A percentile compares a stretch with the other conserved stretches of the same genome.
Conservation (phyloP, 1,140 invertebrate genomes). For the Charaxes varanes region DNA sequence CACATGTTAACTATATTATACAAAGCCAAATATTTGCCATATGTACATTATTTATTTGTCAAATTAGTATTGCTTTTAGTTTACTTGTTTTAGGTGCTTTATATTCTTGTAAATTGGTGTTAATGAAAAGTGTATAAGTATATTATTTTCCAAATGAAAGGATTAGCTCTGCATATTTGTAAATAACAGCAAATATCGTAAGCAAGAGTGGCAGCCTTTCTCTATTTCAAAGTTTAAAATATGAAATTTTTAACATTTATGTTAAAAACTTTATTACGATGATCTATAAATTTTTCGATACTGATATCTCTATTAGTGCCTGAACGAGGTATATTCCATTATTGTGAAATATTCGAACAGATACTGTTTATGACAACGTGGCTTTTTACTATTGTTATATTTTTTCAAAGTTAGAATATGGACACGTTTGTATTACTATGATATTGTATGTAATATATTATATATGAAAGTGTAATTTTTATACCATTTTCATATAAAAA, state of each 20-base stretch:
- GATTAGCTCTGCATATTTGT: conserved; percentile 68
- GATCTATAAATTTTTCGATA: conserved; percentile 27
- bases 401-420: conserved; percentile 67
- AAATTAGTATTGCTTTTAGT: conserved; percentile 35
- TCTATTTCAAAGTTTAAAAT: conserved; percentile 42
- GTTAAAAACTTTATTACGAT: conserved; percentile 43
- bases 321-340: conserved; percentile 56
- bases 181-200: conserved; percentile 49
- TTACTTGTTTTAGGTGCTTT: conserved; percentile 37
- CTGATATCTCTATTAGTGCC: conserved; percentile 58
- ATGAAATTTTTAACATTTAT: conserved; percentile 37
- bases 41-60: conserved; percentile 63
- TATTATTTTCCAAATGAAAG: conserved; percentile 35
- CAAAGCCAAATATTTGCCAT: conserved; percentile 73
- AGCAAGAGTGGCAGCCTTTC: conserved; percentile 59
- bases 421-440: conserved; percentile 66
- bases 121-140: conserved; percentile 7
- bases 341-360: conserved; percentile 46
- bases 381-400: conserved; percentile 72
- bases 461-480: conserved; percentile 72
- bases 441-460: conserved; percentile 63
- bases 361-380: conserved; percentile 51
- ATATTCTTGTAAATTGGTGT: conserved; percentile 21
- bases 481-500: conserved; percentile 73
- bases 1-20: conserved; percentile 35